Evolutionary conservation across 2,797 vertebrate species (phyloP), one percentile per base, ranked within the genome.

Genomic region (Sandelia bainsii): DNA sequence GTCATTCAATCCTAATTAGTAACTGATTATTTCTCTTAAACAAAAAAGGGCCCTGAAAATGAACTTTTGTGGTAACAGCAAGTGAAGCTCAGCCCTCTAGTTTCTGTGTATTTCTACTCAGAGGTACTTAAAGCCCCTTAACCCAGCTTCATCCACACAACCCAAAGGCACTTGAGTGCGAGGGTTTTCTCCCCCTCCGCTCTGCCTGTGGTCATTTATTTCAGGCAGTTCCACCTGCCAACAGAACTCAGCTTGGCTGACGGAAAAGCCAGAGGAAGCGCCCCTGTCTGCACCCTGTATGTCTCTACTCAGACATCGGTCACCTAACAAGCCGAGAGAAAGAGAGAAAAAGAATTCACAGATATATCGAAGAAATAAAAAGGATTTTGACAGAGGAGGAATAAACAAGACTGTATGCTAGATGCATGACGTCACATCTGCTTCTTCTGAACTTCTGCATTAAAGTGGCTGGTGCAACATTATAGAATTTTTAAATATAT

Each of bases 191-290:
- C 62, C 77, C 75, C 56, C 62, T 59, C 70, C 66, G 27, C 34
- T 57, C 60, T 34, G 80, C 61, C 75, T 83, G 85, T 6, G 52
- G 85, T 82, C 9, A 90, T 92, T 88, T 94, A 94, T 93, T 93
- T 93, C 86, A 89, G 86, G 90, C 84, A 72, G 72, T 87, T 88
- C 87, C 93, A 94, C 91, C 93, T 94, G 93, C 91, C 88, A 87
- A 80, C 84, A 88, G 84, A 59, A 64, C 86, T 94, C 91, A 93
- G 85, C 62, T 46, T 74, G 80, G 85, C 89, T 90, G 87, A 84
- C 51, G 49, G 82, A 82, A 81, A 78, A 85, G 79, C 73, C 66
- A 8, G 69, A 82, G 80, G 84, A 87, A 80, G 86, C 77, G 71
- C 69, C 77, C 71, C 80, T 81, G 86, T 91, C 87, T 87, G 69